Conservation (phyloP, 2,888 invertebrate species). For the Desoria tigrina region DNA sequence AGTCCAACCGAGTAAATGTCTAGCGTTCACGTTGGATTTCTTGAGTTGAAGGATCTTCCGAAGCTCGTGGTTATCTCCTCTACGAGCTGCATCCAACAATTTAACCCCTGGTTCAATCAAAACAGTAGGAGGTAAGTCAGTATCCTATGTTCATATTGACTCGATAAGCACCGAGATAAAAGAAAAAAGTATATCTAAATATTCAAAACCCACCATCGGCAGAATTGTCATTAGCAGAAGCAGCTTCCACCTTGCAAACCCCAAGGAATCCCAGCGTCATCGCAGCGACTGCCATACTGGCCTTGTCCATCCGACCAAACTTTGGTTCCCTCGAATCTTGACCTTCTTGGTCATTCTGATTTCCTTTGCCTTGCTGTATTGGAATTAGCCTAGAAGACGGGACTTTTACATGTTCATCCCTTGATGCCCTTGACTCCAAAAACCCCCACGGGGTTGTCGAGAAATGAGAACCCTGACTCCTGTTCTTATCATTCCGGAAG, state of each 20-base stretch:
- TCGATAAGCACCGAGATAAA: background rate
- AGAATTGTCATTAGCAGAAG: background rate
- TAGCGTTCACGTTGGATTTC: constrained; percentile 59
- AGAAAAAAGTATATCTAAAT: background rate
- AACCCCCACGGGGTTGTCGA: no score
- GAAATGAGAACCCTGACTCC: no score
- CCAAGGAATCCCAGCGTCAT: constrained; percentile 4
- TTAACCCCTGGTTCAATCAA: no score
- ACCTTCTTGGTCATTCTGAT: background rate
- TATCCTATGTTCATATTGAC: background rate
- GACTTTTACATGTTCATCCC: background rate
- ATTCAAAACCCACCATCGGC: background rate
- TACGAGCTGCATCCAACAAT: constrained; percentile 29
- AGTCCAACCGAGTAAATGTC: constrained; percentile 83
- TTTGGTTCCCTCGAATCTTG: background rate
- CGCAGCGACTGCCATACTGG: constrained; percentile 3
- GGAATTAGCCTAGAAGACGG: no score
- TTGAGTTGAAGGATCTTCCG: constrained; percentile 18
- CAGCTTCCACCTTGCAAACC: constrained; percentile 4
- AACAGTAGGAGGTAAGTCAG: no score
- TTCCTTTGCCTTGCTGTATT: background rate
- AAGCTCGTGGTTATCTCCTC: constrained; percentile 29
- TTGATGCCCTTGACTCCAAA: background rate
- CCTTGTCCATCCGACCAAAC: background rate
- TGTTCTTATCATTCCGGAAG: no score